phyloP scores from a whole-genome alignment of 2,113 vertebrate species.

The Tiliqua scincoides region DNA sequence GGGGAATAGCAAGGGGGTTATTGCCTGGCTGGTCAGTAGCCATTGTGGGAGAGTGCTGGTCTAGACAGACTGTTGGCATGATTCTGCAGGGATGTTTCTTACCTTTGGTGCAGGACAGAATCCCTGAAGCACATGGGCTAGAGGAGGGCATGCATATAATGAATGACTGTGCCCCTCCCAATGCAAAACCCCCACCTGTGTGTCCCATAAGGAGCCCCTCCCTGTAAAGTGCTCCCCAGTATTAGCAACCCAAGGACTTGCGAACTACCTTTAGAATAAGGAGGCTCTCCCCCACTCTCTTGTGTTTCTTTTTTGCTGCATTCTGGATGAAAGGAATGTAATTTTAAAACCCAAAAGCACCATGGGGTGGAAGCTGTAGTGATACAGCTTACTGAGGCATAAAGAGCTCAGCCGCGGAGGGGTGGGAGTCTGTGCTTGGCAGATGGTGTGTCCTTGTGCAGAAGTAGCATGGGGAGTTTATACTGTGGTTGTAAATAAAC shows the following conservation, averaged over 20 bases:
- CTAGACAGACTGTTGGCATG: too few species aligned
- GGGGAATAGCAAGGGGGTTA: neutral
- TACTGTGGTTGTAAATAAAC: constrained; percentile 41
- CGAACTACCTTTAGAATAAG: constrained; percentile 34
- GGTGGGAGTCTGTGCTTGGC: constrained; percentile 15
- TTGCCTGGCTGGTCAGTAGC: neutral
- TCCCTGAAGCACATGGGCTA: neutral
- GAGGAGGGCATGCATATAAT: neutral
- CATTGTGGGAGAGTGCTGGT: too few species aligned
- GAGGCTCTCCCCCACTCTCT: neutral
- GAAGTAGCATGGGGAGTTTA: constrained; percentile 35
- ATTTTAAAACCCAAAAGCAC: constrained; percentile 43
- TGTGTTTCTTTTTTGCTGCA: neutral
- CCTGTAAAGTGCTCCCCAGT: neutral
- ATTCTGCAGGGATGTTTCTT: too few species aligned
- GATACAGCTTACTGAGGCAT: constrained; percentile 34
- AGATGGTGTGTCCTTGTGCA: constrained; percentile 13
- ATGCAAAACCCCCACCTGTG: neutral
- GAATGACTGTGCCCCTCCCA: neutral
- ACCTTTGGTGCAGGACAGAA: neutral
- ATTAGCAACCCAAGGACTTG: neutral
- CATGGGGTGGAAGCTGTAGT: constrained; percentile 30
- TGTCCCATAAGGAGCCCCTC: neutral
- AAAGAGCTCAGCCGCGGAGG: constrained; percentile 35
- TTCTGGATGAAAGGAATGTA: constrained; percentile 3